Base-by-base conservation (phyloP, 2,797 vertebrate species). In the Pogonophryne albipinna region DNA sequence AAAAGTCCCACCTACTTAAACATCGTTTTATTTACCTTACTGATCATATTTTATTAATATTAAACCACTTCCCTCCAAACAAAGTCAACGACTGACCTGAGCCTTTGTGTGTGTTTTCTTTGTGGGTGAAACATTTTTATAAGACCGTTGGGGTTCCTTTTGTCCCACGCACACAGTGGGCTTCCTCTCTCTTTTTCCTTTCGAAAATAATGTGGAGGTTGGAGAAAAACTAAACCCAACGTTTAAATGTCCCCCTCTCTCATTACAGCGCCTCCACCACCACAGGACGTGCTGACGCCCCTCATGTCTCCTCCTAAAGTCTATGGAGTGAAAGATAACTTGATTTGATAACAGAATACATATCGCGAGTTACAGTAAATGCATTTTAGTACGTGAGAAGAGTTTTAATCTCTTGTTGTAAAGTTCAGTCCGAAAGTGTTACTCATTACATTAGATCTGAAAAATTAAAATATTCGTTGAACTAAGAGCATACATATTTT, bases 171-270 rank as follows among this genome's bases (percentile, higher is more conserved):
- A 69, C 58, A 45, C 58, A 60, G 14, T 1, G 51, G 65, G 42
- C 68, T 68, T 76, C 85, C 58, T 46, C 63, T 57, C 68, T 74
- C 23, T 81, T 78, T 87, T 85, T 58, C 68, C 71, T 38, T 77
- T 74, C 7, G 1, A 76, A 85, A 89, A 87, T 76, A 80, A 85
- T 79, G 74, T 76, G 52, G 74, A 65, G 66, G 70, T 23, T 75
- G 61, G 23, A 47, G 82, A 70, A 75, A 60, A 79, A 86, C 66
- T 60, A 65, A 82, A 84, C 50, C 76, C 58, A 60, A 71, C 60
- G 67, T 76, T 86, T 74, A 69, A 58, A 41, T 42, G 74, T 61
- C 52, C 76, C 70, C 77, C 74, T 74, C 83, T 87, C 84, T 89
- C 61, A 83, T 91, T 85, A 85, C 62, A 74, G 84, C 8, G 55